Conservation (phyloP, 2,888 invertebrate genomes). For the Capitulum mitella region DNA sequence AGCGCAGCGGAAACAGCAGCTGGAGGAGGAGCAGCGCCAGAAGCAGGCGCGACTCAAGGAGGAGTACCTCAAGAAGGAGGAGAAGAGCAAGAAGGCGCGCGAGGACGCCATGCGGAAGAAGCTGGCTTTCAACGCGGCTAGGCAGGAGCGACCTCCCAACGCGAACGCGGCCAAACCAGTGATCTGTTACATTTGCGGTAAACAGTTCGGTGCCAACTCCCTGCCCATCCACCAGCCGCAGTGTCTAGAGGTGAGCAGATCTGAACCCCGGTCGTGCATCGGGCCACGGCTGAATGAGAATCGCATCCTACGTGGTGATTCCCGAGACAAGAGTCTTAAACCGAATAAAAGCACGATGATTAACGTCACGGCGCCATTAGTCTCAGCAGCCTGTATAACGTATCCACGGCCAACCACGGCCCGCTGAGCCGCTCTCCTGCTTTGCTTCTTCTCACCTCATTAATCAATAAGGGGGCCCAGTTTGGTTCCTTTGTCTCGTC, state of each 20-base stretch:
- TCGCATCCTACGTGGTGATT: too few relatives aligned
- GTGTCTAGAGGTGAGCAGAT: conserved; percentile 54
- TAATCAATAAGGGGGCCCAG: too few relatives aligned
- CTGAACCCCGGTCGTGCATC: too few relatives aligned
- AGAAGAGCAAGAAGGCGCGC: conserved; percentile 8
- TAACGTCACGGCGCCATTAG: too few relatives aligned
- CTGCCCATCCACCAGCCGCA: conserved; percentile 59
- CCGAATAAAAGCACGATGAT: too few relatives aligned
- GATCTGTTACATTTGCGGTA: conserved; percentile 57
- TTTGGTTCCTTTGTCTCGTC: too few relatives aligned
- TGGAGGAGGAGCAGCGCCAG: conserved; percentile 12
- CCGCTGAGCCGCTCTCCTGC: too few relatives aligned
- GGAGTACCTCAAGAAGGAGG: conserved; percentile 19
- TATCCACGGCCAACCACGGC: too few relatives aligned
- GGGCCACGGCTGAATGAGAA: too few relatives aligned
- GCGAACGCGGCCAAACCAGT: conserved; percentile 36
- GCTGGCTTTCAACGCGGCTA: neutral
- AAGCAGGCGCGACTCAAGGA: conserved; percentile 8
- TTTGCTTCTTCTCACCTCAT: too few relatives aligned
- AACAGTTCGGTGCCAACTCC: conserved; percentile 59
- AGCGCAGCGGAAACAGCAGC: neutral
- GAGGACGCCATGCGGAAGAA: conserved; percentile 16
- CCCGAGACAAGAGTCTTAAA: too few relatives aligned
- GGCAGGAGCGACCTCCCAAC: neutral
- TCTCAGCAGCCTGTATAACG: too few relatives aligned